Base-by-base conservation (phyloP, 2,797 vertebrate genomes). In the Labeo calbasu region DNA sequence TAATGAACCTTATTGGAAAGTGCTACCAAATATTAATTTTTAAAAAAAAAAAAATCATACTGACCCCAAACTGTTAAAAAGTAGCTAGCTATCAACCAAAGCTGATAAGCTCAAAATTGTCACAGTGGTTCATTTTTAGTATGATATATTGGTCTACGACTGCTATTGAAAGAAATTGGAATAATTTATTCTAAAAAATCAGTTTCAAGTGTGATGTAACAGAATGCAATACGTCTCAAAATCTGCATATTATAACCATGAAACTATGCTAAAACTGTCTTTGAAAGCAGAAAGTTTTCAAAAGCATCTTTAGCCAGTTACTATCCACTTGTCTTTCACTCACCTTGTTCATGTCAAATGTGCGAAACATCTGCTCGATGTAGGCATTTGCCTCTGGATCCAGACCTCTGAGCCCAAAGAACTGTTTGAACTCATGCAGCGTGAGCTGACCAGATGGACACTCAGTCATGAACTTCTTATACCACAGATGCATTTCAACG, bases 311-410 rank as follows among this genome's bases (percentile, higher is more conserved):
- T 25, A 9, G 43, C 43, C 3, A 25, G 55, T 59, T 43, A 77
- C 36, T 43, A 10, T 43, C 14, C 36, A 6, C 40, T 32, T 12
- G 43, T 65, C 40, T 78, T 66, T 15, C 61, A 59, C 81, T 80
- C 36, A 98, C 97, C 96, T 97, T 98, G 92, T 98, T 98, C 96
- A 98, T 98, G 88, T 98, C 97, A 21, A 98, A 98, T 0, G 97
- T 97, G 77, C 96, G 95, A 88, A 97, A 98, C 97, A 98, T 98
- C 94, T 97, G 96, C 90, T 98, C 96, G 4, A 97, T 97, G 92
- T 98, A 98, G 66, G 94, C 94, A n/a, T 93, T 97, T 87, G 97
- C 97, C 80, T 96, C 96, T 0, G 92, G 86, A 87, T 97, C 96
- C 89, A 98, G 86, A 19, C 96, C 96, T 36, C 94, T 91, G 78